Evolutionary conservation across 2,797 vertebrate genomes (phyloP).

Genomic region (Botia kubotai): DNA sequence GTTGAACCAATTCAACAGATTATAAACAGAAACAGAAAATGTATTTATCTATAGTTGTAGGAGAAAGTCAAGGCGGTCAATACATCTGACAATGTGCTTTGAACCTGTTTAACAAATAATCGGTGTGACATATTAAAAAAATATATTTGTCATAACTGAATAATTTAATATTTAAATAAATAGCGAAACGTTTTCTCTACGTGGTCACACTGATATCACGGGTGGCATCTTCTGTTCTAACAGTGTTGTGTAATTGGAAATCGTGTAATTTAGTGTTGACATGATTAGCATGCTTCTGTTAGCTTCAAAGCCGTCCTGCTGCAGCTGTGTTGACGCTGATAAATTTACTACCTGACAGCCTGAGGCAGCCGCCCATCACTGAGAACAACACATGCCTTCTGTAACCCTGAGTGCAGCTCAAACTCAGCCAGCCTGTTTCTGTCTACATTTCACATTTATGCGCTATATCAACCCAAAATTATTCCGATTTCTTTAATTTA

Average conservation of each 20-base stretch:
- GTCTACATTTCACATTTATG: background rate
- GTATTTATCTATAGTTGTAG: no score
- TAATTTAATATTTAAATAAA: no score
- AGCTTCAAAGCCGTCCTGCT: conserved; percentile 62
- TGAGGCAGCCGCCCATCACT: conserved; percentile 72
- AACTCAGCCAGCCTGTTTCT: conserved; percentile 36
- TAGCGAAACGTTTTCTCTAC: no score
- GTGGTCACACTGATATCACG: conserved; percentile 12
- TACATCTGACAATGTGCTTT: no score
- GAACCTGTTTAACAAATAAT: no score
- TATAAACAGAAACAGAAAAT: no score
- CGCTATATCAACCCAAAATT: background rate
- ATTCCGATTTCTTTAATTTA: background rate
- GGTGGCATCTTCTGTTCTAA: conserved; percentile 37
- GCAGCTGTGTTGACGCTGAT: conserved; percentile 74
- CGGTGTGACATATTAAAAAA: no score
- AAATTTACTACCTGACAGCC: conserved; percentile 71
- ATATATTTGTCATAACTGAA: no score
- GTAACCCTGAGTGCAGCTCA: conserved; percentile 46
- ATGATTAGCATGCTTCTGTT: conserved; percentile 67
- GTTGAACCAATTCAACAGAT: no score
- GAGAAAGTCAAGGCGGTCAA: no score
- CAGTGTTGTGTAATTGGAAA: conserved; percentile 59
- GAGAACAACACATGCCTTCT: conserved; percentile 67
- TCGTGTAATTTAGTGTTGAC: conserved; percentile 65